Evolutionary conservation across 2,113 vertebrate genomes (phyloP), one percentile per base, ranked within the genome.

Genomic region (Plecturocebus donacophilus): DNA sequence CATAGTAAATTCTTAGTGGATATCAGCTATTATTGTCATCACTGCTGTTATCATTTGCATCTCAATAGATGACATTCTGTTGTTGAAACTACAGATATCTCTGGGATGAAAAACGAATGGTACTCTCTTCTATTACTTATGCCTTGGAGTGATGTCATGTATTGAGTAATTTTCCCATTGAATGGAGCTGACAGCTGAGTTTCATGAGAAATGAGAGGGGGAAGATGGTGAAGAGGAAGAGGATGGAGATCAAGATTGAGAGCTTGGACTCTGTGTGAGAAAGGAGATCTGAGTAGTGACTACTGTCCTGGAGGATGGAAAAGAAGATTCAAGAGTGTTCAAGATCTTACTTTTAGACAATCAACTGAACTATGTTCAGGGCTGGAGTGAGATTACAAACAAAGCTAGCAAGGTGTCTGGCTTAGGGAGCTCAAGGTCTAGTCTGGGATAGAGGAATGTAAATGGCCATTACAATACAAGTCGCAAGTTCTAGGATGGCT

Each of bases 41-140:
- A 16, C 19, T 61, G 32, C 11, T 66, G 8, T 61, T 86, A 11
- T 54, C 70, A 66, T 91, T 95, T 95, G 70, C 49, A 83, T 83
- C 77, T 94, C 68, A 89, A 16, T 49, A 81, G 40, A 89, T 2
- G 45, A 58, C 52, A 86, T 97, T 93, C 87, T 82, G 40, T 92
- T 82, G 75, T 16, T 79, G 27, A 76, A 96, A 66, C 35, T 45
- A 19, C 58, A 52, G 47, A 21, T 58, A 27, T 87, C 17, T 21
- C 27, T 30, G 27, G 19, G 82, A 20, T 79, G 21, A 75, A 85
- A 92, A 95, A 96, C 58, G n/a, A 95, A 79, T 20, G n/a, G 10
- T n/a, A 54, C 27, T 47, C 21, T 64, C 58, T 85, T 27, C 45
- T 45, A 6, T 87, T 45, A 2, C 10, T 71, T 91, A 52, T 66